phyloP scores from a whole-genome alignment of 2,888 invertebrate species.

The Campoplex nolae region DNA sequence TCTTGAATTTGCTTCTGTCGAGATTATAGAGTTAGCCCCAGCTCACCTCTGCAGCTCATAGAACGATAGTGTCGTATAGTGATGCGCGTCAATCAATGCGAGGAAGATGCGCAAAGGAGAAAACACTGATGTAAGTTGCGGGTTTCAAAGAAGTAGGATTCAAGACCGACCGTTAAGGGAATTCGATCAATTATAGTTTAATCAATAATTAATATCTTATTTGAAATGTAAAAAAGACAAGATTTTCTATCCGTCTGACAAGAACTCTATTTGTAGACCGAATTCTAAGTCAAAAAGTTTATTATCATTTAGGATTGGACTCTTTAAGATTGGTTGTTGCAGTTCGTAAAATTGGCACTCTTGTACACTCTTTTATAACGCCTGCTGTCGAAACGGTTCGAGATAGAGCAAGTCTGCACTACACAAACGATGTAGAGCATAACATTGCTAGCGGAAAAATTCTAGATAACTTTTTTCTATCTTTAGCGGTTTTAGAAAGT shows the following conservation, averaged over 20 bases:
- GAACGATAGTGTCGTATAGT: constrained; percentile 83
- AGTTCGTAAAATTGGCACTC: neutral
- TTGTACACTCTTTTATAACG: neutral
- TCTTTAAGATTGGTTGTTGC: neutral
- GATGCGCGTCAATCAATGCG: constrained; percentile 84
- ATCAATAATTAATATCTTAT: neutral
- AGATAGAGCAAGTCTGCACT: neutral
- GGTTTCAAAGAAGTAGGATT: constrained; percentile 68
- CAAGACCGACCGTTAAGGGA: constrained; percentile 55
- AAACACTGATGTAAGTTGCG: constrained; percentile 82
- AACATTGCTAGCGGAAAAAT: neutral
- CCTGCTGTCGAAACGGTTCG: neutral
- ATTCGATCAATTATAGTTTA: constrained; percentile 69
- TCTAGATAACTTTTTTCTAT: neutral
- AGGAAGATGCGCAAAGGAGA: constrained; percentile 83
- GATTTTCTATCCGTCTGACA: no score
- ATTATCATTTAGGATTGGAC: neutral
- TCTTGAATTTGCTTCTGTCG: constrained; percentile 79
- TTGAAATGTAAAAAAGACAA: neutral
- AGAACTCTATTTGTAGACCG: no score
- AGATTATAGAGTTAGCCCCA: constrained; percentile 80
- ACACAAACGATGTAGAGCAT: neutral
- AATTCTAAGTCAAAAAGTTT: neutral
- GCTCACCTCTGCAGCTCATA: constrained; percentile 84
- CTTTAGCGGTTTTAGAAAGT: neutral